A percentile compares a stretch with the other conserved stretches of the same genome.
Conservation (phyloP, 2,113 vertebrate genomes). For the Lepisosteus oculatus region DNA sequence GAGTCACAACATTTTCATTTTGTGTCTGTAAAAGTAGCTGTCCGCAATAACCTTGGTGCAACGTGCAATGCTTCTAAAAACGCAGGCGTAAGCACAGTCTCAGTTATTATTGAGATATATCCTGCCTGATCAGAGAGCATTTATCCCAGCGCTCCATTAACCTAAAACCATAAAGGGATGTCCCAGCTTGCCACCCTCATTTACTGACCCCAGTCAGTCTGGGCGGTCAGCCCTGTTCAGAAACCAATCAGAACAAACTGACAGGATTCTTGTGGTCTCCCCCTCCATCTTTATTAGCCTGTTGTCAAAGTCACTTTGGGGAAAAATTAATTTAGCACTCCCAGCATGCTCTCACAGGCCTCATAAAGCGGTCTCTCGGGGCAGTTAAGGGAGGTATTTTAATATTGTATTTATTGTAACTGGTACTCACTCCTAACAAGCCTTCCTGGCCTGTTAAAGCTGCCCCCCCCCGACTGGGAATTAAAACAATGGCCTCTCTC, state of each 20-base stretch:
- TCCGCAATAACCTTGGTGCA: too few relatives aligned
- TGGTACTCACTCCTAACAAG: constrained; percentile 39
- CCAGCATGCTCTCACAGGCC: constrained; percentile 28
- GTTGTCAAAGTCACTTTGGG: constrained; percentile 4
- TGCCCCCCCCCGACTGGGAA: constrained; percentile 10
- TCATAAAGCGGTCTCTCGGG: constrained; percentile 27
- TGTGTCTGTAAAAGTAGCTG: too few relatives aligned
- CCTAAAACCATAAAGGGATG: too few relatives aligned
- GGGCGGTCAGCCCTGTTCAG: constrained; percentile 16
- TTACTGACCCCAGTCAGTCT: constrained; percentile 17
- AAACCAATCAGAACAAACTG: constrained; percentile 24
- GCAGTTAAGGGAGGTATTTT: constrained; percentile 22
- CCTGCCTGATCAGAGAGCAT: too few relatives aligned
- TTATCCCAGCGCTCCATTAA: too few relatives aligned
- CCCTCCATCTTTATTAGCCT: background rate
- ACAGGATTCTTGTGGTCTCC: constrained; percentile 29
- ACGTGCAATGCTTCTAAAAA: too few relatives aligned
- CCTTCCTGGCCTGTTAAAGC: constrained; percentile 40
- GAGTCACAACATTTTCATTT: too few relatives aligned
- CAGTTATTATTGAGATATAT: too few relatives aligned
- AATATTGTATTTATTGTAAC: constrained; percentile 26
- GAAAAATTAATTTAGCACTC: constrained; percentile 31
- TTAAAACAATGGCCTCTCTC: constrained; percentile 10
- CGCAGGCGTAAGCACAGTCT: too few relatives aligned
- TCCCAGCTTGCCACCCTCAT: background rate